A percentile compares a stretch with the other conserved stretches of the same genome.
Conservation (phyloP, 2,113 vertebrate genomes). For the Sorex araneus region DNA sequence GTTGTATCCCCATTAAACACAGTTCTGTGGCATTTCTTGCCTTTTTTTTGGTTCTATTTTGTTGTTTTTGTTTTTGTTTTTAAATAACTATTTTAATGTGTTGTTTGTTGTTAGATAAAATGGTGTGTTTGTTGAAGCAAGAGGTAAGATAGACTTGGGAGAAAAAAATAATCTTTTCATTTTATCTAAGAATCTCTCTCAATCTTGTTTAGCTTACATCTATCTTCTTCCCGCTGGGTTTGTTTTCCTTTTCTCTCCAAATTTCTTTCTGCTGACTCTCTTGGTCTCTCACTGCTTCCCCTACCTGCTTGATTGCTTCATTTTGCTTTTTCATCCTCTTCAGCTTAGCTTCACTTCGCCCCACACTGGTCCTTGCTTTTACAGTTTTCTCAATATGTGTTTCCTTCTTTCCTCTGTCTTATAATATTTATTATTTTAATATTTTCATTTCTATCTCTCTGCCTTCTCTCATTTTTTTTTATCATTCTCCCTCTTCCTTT, state of each 20-base stretch:
- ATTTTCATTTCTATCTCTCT: background rate
- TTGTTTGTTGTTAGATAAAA: slow-evolving; percentile 68
- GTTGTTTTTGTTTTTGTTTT: background rate
- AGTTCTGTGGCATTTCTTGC: background rate
- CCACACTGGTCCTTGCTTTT: background rate
- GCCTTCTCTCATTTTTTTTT: background rate
- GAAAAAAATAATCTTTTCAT: slow-evolving; percentile 41
- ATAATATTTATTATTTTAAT: background rate
- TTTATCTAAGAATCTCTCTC: slow-evolving; percentile 67
- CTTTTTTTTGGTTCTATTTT: no score
- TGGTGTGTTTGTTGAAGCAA: slow-evolving; percentile 3
- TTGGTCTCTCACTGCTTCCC: background rate
- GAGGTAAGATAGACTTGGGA: background rate
- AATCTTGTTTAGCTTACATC: slow-evolving; percentile 55
- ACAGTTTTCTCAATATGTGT: background rate
- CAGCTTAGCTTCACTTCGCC: background rate
- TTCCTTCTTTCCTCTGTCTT: background rate
- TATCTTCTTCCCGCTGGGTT: slow-evolving; percentile 65
- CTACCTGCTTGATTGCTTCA: background rate
- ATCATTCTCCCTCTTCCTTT: background rate
- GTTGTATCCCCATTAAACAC: background rate
- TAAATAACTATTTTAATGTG: slow-evolving; percentile 44
- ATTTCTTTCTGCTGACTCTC: background rate
- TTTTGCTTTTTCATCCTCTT: slow-evolving; percentile 11
- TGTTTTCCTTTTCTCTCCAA: slow-evolving; percentile 27